Evolutionary conservation across 2,113 vertebrate species (phyloP), one percentile per base, ranked within the genome.

Genomic region (Cebus imitator): DNA sequence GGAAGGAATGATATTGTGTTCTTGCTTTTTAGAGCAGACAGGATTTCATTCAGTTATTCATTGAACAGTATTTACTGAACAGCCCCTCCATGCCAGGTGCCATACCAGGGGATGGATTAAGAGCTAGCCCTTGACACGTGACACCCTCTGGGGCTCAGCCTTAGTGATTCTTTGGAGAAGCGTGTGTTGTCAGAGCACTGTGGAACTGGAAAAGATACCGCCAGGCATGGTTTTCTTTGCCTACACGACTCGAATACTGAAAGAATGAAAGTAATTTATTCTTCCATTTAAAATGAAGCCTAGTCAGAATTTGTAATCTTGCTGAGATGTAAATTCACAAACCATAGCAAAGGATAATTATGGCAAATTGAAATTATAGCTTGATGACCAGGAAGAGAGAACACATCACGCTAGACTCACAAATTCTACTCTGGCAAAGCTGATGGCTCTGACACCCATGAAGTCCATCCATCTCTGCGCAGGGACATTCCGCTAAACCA

Each of bases 281-380:
- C 92, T 96, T 92, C 57, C 81, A 82, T 78, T 96, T 95, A 95
- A 96, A 88, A 96, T 57, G 85, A 95, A 95, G 23, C 95, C 43
- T 30, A 81, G 5, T 72, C 55, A 72, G 43, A 55, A 92, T 96
- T 64, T 86, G 40, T 43, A 75, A 43, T 86, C n/a, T 40, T 43
- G 27, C 86, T 64, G 40, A 73, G 57, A 92, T 87, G 48, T 91
- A 52, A 32, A 66, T 55, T 96, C 94, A 93, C 64, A 96, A 86
- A 88, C 58, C 66, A 27, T 21, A 64, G 57, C 73, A 68, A 64
- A 45, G 52, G 64, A 32, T 89, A 82, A 83, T 91, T 91, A 89
- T 35, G 50, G 45, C 40, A 91, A 43, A 55, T 82, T 84, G 82
- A 66, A 96, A 83, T 86, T 83, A 64, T n/a, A 75, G 32, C 37